Conservation (phyloP, 2,113 vertebrate genomes). For the Nesogale talazaci region DNA sequence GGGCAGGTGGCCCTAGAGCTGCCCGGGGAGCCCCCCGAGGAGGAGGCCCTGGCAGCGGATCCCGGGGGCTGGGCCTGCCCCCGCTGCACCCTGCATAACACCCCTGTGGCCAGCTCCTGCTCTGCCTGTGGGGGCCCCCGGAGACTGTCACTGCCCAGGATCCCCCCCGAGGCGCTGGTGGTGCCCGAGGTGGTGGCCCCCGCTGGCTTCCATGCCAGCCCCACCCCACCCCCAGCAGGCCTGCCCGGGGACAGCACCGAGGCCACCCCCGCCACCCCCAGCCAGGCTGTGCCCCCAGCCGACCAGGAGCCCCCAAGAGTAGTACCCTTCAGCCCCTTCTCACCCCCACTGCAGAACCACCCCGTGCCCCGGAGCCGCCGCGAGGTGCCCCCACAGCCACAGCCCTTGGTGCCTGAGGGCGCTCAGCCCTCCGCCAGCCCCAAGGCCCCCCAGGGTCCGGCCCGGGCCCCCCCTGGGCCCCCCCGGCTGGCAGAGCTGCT, state of each 20-base stretch:
- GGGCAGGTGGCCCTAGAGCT: too few relatives aligned
- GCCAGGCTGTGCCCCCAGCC: conserved; percentile 83
- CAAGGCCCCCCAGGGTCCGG: conserved; percentile 84
- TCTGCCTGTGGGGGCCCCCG: conserved; percentile 88
- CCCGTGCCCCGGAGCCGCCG: conserved; percentile 95
- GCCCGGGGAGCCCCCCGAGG: too few relatives aligned
- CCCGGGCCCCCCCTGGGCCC: conserved; percentile 79
- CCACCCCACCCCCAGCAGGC: conserved; percentile 79
- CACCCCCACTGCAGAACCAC: conserved; percentile 93
- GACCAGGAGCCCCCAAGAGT: conserved; percentile 84
- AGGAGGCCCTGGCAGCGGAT: conserved; percentile 55
- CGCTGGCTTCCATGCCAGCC: conserved; percentile 87
- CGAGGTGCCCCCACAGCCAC: conserved; percentile 93
- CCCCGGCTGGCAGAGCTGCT: conserved; percentile 87
- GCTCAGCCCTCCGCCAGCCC: conserved; percentile 70
- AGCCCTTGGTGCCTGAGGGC: conserved; percentile 87
- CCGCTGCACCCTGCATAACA: conserved; percentile 90
- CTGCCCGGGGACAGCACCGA: conserved; percentile 88
- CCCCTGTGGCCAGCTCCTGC: too few relatives aligned
- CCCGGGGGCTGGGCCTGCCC: conserved; percentile 93
- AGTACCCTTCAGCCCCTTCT: conserved; percentile 88
- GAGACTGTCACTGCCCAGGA: conserved; percentile 65
- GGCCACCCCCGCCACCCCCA: conserved; percentile 87
- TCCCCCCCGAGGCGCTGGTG: conserved; percentile 97
- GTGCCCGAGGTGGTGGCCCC: conserved; percentile 96